These are phyloP conservation scores for Exaiptasia diaphana DNA, from an alignment of 64 coral and sea anemone species.

Conservation along the genomic window DNA sequence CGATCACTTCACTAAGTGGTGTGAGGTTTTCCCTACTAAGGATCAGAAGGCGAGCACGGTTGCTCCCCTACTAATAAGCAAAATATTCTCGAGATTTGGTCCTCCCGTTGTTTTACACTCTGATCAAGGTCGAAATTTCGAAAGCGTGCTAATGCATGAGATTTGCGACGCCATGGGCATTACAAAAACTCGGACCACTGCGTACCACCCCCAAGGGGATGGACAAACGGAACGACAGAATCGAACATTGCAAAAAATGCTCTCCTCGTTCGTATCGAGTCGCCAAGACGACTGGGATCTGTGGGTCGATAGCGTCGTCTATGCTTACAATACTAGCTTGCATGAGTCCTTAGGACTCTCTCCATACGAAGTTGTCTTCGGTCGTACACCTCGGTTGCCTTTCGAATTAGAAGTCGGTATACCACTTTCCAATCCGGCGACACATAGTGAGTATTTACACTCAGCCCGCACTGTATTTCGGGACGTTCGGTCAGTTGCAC, in stretches of 20 bases:
- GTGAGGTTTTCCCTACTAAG: conserved; percentile 12
- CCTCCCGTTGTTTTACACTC: not conserved
- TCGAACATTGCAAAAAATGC: not conserved
- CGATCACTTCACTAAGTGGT: conserved; percentile 29
- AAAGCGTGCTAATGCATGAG: conserved; percentile 5
- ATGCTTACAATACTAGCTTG: conserved; percentile 13
- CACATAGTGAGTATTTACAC: not conserved
- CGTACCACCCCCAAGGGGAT: conserved; percentile 1
- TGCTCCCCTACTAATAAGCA: not conserved
- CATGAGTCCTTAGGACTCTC: conserved; percentile 9
- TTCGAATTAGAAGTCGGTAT: conserved; percentile 42
- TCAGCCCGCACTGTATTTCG: not conserved
- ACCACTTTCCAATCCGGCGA: not conserved
- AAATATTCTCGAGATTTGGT: not conserved
- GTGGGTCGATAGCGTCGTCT: conserved; percentile 20
- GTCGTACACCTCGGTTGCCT: conserved; percentile 18
- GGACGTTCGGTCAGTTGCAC: conserved; percentile 1
- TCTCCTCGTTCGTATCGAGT: not conserved
- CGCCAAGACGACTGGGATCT: conserved; percentile 20
- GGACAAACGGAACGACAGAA: conserved; percentile 3
- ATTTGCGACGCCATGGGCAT: conserved; percentile 16
- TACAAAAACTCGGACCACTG: not conserved
- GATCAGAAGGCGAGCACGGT: conserved; percentile 11
- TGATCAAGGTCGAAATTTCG: conserved; percentile 12
- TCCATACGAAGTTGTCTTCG: conserved; percentile 18